Base-by-base conservation (phyloP, 2,888 invertebrate species). In the Himalopsyche japonica region DNA sequence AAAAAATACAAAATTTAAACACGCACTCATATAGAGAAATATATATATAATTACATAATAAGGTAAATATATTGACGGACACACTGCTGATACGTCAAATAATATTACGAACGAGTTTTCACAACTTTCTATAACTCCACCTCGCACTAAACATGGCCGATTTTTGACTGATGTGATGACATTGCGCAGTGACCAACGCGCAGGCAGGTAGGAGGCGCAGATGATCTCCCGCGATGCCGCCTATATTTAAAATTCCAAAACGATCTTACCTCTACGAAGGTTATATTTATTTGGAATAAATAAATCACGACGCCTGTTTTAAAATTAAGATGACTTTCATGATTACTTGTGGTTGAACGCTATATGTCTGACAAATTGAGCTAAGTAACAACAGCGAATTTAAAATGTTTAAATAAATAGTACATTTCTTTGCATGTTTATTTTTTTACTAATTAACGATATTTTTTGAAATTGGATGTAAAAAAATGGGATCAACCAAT, bases 71-170 rank as follows among this genome's bases (percentile, higher is more conserved):
- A 78, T 76, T 43, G 57, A 79, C 57, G 80, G 76, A 81, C 70
- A 81, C 81, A 27, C 79, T 47, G 64, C 78, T 76, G 76, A 85
- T 79, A 83, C 85, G 81, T 85, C 82, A 85, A 85, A 82, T 79
- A 81, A 85, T 81, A 85, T 83, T 80, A 83, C 79, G 85, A 81
- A 83, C 83, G 81, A 83, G 81, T 85, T 85, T 85, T 83, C 83
- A 83, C 83, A 83, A 85, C 85, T 85, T 85, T 85, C 85, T 85
- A 85, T 49, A 85, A 85, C 81, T 83, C 85, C 85, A 80, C 81
- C 85, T 85, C 79, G 85, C 81, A 83, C 83, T 85, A 79, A 85
- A 84, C 84, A 85, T 85, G 85, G 85, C 85, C 85, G 85, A 85
- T 83, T 78, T 85, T 85, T 85, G 85, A 85, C 83, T 83, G 83